Evolutionary conservation across 2,888 invertebrate species (phyloP).

Genomic region (Lasius platythorax): DNA sequence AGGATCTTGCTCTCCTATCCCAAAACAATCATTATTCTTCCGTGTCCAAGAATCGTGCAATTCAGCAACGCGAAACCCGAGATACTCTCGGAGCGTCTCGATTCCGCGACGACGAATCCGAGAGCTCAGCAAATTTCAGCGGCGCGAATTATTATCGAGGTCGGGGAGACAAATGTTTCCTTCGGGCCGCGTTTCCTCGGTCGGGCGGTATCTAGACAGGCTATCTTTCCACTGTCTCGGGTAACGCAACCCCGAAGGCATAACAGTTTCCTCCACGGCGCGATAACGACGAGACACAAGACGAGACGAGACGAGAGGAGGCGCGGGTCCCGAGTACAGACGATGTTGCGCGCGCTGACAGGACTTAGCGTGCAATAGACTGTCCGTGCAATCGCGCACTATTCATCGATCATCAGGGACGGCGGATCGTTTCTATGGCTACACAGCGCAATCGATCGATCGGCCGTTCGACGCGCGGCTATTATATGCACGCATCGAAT

Average conservation of each 20-base stretch:
- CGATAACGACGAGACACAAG: slow-evolving; percentile 64
- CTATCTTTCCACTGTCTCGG: slow-evolving; percentile 61
- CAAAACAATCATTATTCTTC: slow-evolving; percentile 55
- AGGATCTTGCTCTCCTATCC: background rate
- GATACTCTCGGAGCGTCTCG: slow-evolving; percentile 34
- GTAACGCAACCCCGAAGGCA: slow-evolving; percentile 66
- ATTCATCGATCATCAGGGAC: slow-evolving; percentile 71
- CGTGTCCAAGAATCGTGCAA: slow-evolving; percentile 22
- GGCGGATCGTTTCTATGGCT: slow-evolving; percentile 74
- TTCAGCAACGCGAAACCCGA: slow-evolving; percentile 42
- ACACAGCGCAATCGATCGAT: slow-evolving; percentile 71
- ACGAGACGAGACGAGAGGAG: slow-evolving; percentile 21
- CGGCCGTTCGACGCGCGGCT: slow-evolving; percentile 62
- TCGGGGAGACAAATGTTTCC: slow-evolving; percentile 64
- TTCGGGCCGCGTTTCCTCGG: slow-evolving; percentile 56
- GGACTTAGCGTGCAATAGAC: slow-evolving; percentile 68
- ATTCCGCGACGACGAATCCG: slow-evolving; percentile 41
- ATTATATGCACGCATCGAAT: slow-evolving; percentile 57
- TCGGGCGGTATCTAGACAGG: slow-evolving; percentile 53
- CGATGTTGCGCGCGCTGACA: slow-evolving; percentile 51
- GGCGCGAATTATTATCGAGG: slow-evolving; percentile 25
- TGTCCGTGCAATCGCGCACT: slow-evolving; percentile 67
- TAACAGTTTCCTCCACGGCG: slow-evolving; percentile 67
- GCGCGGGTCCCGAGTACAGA: slow-evolving; percentile 34
- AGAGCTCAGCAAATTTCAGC: slow-evolving; percentile 47